Conservation (phyloP, 2,888 invertebrate genomes). For the Phlogophora meticulosa region DNA sequence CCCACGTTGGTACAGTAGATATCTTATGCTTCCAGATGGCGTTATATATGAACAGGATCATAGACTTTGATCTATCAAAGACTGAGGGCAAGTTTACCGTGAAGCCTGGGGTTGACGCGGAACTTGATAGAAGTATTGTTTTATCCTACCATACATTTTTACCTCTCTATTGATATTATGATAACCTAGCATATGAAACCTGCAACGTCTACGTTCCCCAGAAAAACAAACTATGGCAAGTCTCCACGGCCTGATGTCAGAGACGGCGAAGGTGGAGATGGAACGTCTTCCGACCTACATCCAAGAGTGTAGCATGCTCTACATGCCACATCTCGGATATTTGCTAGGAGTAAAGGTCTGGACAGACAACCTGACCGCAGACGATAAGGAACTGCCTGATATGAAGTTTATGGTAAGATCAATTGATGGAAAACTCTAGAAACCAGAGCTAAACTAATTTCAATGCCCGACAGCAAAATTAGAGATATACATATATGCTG, state of each 20-base stretch:
- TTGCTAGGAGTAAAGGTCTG: slow-evolving; percentile 94
- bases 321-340: slow-evolving; percentile 95
- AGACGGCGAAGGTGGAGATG: slow-evolving; percentile 93
- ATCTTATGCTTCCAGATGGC: slow-evolving; percentile 88
- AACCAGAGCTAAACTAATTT: background rate
- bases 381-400: slow-evolving; percentile 92
- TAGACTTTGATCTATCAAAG: slow-evolving; percentile 93
- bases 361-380: slow-evolving; percentile 89
- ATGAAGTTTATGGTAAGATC: slow-evolving; percentile 93
- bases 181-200: background rate
- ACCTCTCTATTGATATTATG: background rate
- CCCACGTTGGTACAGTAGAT: too few relatives aligned
- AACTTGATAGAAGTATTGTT: slow-evolving; percentile 93
- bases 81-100: slow-evolving; percentile 93
- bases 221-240: slow-evolving; percentile 92
- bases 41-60: slow-evolving; percentile 93
- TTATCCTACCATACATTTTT: background rate
- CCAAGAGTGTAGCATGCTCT: slow-evolving; percentile 92
- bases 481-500: background rate
- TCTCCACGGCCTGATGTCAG: slow-evolving; percentile 93
- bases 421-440: background rate
- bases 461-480: background rate
- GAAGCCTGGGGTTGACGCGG: slow-evolving; percentile 94
- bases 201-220: background rate
- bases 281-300: slow-evolving; percentile 93